A percentile compares a stretch with the other conserved stretches of the same genome.
Evolutionary conservation across 2,797 vertebrate species (phyloP).

Genomic region (Naso thynnoides): DNA sequence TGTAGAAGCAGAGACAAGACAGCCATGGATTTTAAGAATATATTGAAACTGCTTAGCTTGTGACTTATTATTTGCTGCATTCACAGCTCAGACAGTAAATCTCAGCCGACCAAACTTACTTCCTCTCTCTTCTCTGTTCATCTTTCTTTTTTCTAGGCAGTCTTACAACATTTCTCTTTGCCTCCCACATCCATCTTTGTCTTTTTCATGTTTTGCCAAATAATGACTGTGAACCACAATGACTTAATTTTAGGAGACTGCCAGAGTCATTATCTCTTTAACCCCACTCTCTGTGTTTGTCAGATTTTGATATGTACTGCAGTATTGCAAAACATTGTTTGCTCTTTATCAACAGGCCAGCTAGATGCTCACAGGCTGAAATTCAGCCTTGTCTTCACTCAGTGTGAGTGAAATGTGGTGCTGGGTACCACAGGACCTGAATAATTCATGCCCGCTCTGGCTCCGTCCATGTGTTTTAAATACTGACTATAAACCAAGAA

Average conservation of each 20-base stretch:
- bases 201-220: slow-evolving; percentile 35
- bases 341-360: slow-evolving; percentile 29
- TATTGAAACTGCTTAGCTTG: slow-evolving; percentile 62
- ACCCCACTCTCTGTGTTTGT: slow-evolving; percentile 10
- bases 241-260: slow-evolving; percentile 53
- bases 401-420: slow-evolving; percentile 60
- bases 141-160: slow-evolving; percentile 53
- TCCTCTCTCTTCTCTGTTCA: slow-evolving; percentile 36
- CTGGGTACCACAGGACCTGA: slow-evolving; percentile 63
- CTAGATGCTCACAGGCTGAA: slow-evolving; percentile 41
- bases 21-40: slow-evolving; percentile 71
- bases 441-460: slow-evolving; percentile 77
- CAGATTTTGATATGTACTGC: slow-evolving; percentile 7
- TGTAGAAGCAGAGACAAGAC: slow-evolving; percentile 56
- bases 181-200: slow-evolving; percentile 30
- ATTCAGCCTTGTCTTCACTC: slow-evolving; percentile 45
- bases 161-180: slow-evolving; percentile 32
- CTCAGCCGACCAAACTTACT: slow-evolving; percentile 53
- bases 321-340: slow-evolving; percentile 19
- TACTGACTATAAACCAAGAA: slow-evolving; percentile 69
- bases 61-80: slow-evolving; percentile 74
- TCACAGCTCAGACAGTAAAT: slow-evolving; percentile 72
- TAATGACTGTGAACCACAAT: slow-evolving; percentile 52
- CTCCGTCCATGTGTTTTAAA: slow-evolving; percentile 77
- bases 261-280: slow-evolving; percentile 32